Percentiles rank a stretch among this genome's conserved stretches.
Conservation (phyloP, 2,797 vertebrate genomes). For the Acestrorhynchus altus region DNA sequence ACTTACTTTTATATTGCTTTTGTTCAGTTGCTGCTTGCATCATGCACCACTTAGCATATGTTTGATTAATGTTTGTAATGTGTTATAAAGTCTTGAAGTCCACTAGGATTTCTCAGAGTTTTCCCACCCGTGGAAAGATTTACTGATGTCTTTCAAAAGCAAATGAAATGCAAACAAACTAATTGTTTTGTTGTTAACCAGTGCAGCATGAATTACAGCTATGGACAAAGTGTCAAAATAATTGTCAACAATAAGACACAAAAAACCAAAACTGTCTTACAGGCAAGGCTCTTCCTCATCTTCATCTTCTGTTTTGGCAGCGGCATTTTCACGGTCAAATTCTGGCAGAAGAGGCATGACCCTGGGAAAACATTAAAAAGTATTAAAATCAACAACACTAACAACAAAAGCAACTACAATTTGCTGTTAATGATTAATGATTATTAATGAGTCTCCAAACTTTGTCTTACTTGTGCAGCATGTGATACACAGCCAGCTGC, state of each 20-base stretch:
- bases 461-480: conserved; percentile 86
- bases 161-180: background rate
- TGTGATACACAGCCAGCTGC: conserved; percentile 87
- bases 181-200: background rate
- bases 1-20: conserved; percentile 8
- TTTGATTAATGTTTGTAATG: conserved; percentile 27
- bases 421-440: background rate
- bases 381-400: background rate
- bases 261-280: conserved; percentile 75
- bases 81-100: conserved; percentile 7
- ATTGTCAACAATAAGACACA: background rate
- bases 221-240: background rate
- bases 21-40: conserved; percentile 9
- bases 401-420: background rate
- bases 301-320: conserved; percentile 82
- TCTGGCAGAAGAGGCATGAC: conserved; percentile 92
- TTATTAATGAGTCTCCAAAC: background rate
- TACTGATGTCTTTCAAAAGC: background rate
- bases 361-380: conserved; percentile 68
- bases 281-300: conserved; percentile 90
- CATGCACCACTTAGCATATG: background rate
- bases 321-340: conserved; percentile 89
- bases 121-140: background rate
- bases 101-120: background rate
- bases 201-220: background rate